A percentile compares a stretch with the other conserved stretches of the same genome.
Evolutionary conservation across 2,797 vertebrate genomes (phyloP).

Genomic region (Euthynnus affinis): DNA sequence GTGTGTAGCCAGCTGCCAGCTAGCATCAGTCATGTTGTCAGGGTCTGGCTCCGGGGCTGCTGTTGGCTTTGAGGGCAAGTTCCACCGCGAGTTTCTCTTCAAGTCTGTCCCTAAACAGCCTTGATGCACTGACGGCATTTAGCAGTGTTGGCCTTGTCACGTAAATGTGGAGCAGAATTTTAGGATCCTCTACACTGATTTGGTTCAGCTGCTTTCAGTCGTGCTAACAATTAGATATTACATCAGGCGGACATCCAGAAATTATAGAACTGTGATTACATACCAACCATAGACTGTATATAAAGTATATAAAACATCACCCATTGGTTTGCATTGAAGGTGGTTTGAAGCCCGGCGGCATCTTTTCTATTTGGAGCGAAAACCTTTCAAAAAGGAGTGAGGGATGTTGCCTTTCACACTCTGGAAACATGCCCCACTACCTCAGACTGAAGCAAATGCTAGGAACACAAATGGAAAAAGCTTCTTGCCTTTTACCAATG

Average conservation of each 20-base stretch:
- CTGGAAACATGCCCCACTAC: too few relatives aligned
- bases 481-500: background rate
- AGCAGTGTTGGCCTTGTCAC: slow-evolving; percentile 42
- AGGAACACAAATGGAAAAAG: too few relatives aligned
- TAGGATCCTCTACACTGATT: background rate
- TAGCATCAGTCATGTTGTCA: slow-evolving; percentile 83
- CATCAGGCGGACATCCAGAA: background rate
- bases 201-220: background rate
- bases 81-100: slow-evolving; percentile 62
- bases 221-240: background rate
- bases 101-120: slow-evolving; percentile 63
- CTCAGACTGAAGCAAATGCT: too few relatives aligned
- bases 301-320: too few relatives aligned
- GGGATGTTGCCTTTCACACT: too few relatives aligned
- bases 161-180: slow-evolving; percentile 32
- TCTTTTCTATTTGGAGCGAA: too few relatives aligned
- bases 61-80: slow-evolving; percentile 73
- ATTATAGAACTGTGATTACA: background rate
- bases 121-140: slow-evolving; percentile 55
- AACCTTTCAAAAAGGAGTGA: too few relatives aligned
- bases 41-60: slow-evolving; percentile 72
- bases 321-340: too few relatives aligned
- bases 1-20: slow-evolving; percentile 81
- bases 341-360: too few relatives aligned
- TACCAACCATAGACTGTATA: too few relatives aligned